Evolutionary conservation across 2,113 vertebrate species (phyloP), one percentile per base, ranked within the genome.

Genomic region (Octodon degus): DNA sequence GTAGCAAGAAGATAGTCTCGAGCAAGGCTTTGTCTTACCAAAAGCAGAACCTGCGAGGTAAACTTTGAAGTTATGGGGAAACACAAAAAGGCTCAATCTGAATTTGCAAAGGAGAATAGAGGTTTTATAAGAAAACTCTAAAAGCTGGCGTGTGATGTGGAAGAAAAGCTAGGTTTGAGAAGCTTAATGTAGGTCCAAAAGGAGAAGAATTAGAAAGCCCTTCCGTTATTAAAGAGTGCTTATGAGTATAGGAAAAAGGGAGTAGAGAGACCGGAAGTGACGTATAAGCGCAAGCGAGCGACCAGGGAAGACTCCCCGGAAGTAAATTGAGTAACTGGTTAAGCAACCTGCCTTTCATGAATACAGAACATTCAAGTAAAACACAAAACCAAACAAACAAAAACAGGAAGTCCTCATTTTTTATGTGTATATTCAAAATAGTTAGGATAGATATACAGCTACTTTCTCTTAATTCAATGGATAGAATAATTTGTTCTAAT

Each of bases 91-190:
- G 20, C 37, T 43, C 25, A 68, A 85, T 63, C 16, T 27, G n/a
- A 83, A 40, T 27, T 90, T 95, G n/a, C 3, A 85, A 17, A 90
- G 32, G 25, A 67, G n/a, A 63, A 62, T 55, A 82, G 5, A 77
- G 85, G 91, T 90, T 92, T 74, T 47, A 32, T 88, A 92, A 90
- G 58, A 68, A 53, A 14, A 40, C n/a, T 55, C 20, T 82, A 47
- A 70, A 50, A 95, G 80, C 27, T 37, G n/a, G 14, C 0, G 25
- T 37, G n/a, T 88, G n/a, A 50, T 53, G 9, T 7, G 7, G 34
- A n/a, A 83, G 34, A 24, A 94, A 80, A 88, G 17, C 40, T 65
- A 27, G 5, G 65, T 65, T 63, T 86, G 4, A 85, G 20, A 47
- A 72, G 10, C 5, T 24, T 93, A 65, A 88, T 47, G 27, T n/a